Evolutionary conservation across 2,113 vertebrate species (phyloP).

Genomic region (Ceratotherium simum): DNA sequence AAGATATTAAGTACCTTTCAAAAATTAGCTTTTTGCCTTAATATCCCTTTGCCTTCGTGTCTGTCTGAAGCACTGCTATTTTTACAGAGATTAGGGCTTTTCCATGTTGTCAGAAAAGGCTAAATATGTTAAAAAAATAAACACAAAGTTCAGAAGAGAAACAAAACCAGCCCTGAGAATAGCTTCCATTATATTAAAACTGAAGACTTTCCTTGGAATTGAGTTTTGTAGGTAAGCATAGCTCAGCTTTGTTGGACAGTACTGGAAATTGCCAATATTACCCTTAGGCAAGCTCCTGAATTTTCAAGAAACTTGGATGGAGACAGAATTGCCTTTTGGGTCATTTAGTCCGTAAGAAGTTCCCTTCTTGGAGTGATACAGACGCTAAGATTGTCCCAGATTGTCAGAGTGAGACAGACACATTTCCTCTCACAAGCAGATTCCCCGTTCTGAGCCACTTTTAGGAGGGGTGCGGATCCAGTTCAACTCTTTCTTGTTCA

Average conservation of each 20-base stretch:
- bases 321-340: not conserved
- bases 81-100: conserved; percentile 44
- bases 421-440: not conserved
- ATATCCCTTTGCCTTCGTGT: conserved; percentile 48
- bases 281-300: not conserved
- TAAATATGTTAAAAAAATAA: conserved; percentile 55
- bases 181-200: conserved; percentile 10
- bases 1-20: conserved; percentile 65
- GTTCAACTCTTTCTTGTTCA: not conserved
- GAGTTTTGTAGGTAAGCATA: not conserved
- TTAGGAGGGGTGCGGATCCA: not conserved
- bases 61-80: not conserved
- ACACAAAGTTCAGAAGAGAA: conserved; percentile 10
- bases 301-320: not conserved
- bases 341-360: not conserved
- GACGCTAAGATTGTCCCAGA: not conserved
- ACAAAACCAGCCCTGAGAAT: not conserved
- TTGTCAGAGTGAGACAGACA: not conserved
- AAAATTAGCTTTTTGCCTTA: conserved; percentile 55
- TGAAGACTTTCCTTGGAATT: not conserved
- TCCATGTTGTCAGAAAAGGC: conserved; percentile 23
- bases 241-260: conserved; percentile 24
- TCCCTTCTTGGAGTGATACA: not conserved
- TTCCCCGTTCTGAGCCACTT: not conserved
- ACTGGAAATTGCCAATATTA: not conserved